Base-by-base conservation (phyloP, 2,113 vertebrate species). In the Psettodes erumei region DNA sequence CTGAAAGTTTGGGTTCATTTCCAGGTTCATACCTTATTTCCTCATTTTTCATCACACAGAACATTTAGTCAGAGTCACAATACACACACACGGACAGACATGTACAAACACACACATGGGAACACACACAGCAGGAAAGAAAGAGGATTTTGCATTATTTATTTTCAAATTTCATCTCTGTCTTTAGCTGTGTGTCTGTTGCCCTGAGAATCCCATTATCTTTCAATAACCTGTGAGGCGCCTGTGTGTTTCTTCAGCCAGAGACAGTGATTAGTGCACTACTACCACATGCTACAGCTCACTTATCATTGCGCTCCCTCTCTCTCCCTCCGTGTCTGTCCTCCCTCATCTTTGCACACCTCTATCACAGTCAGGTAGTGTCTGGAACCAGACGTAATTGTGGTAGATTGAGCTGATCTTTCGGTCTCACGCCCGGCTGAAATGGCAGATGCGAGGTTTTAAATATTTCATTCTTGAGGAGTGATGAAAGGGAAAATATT, bases 171-270 rank as follows among this genome's bases (percentile, higher is more conserved):
- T 83, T 75, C 76, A 77, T 88, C 70, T 88, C 71, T 75, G 53
- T 88, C 82, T 83, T 83, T 51, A 61, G 85, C 79, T 55, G 81
- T 87, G 81, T 78, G 88, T 88, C 80, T 88, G 81, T 72, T 74
- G 75, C 82, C 48, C 59, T 28, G 83, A 91, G 77, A 91, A 89
- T 89, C 84, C 79, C 85, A 93, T 93, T 92, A 92, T 91, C 82
- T 89, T 81, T 75, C 91, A 92, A 91, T 90, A 89, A 90, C 65
- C 86, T 78, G 85, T 33, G 75, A 82, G 88, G 77, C 81, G 73
- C 59, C 77, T 42, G 77, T 90, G 82, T 86, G 84, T 90, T 90
- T 84, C 83, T 87, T 42, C 82, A 88, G 82, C 71, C 54, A 15
- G 80, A 84, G 81, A 65, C 65, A 37, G 4, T 91, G 87, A 91